Percentiles rank a stretch among this genome's conserved stretches.
Evolutionary conservation across 2,888 invertebrate species (phyloP).

Genomic region (Heliconius erato): DNA sequence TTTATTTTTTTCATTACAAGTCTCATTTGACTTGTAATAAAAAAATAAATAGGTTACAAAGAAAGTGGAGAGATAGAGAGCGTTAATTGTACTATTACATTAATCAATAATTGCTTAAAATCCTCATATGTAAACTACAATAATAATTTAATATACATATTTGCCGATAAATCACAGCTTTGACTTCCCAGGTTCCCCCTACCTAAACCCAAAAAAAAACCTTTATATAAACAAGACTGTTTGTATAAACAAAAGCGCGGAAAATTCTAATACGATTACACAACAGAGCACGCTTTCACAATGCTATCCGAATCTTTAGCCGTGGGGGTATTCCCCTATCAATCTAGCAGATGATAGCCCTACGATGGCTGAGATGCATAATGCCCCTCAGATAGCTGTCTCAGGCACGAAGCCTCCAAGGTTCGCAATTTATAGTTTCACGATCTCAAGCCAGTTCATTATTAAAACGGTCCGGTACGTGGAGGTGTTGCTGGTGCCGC

Average conservation of each 20-base stretch:
- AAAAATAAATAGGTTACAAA: too few species aligned
- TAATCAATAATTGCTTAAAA: too few species aligned
- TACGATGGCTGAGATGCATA: constrained; percentile 82
- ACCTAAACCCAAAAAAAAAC: too few species aligned
- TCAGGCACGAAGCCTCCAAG: constrained; percentile 85
- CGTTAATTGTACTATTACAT: too few species aligned
- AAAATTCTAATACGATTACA: constrained; percentile 72
- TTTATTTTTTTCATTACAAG: too few species aligned
- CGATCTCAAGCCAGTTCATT: constrained; percentile 84
- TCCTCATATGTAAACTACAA: too few species aligned
- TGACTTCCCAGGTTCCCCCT: too few species aligned
- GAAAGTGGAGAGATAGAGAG: too few species aligned
- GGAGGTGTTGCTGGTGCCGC: constrained; percentile 84
- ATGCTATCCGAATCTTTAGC: constrained; percentile 76
- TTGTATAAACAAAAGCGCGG: constrained; percentile 55
- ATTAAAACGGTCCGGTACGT: constrained; percentile 86
- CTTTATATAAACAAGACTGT: constrained; percentile 49
- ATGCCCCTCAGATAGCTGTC: constrained; percentile 85
- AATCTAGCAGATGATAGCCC: constrained; percentile 84
- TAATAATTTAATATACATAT: too few species aligned
- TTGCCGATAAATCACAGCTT: too few species aligned
- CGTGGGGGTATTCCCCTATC: constrained; percentile 84
- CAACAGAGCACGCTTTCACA: constrained; percentile 68
- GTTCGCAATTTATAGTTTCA: constrained; percentile 86
- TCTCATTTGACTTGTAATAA: too few species aligned